Base-by-base conservation (phyloP, 1,140 invertebrate species). In the Zophobas atratus region DNA sequence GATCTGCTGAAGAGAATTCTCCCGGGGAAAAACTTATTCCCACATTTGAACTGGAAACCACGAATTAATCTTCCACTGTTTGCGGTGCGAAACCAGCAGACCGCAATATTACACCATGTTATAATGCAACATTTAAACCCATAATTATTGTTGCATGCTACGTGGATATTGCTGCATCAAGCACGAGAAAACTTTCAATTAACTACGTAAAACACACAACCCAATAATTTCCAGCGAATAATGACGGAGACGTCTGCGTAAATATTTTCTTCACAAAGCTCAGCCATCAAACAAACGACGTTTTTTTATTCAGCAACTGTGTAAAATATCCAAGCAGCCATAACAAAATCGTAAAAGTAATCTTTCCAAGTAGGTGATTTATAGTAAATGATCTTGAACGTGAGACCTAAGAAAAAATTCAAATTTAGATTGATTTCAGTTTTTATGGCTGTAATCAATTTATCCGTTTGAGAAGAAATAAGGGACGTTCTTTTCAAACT, bases 1-100 rank as follows among this genome's bases (percentile, higher is more conserved):
- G 3, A 8, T 46, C 3, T 46, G 43, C 20, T 53, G 5, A 6
- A 53, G 49, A 6, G 49, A 53, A 53, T 20, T 53, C 49, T 53
- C 49, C 49, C 20, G 49, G 20, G 49, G 20, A 20, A 20, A 20
- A 53, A 2, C 6, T 8, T 53, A 2, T 53, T 53, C 8, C 43
- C 43, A 46, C 43, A 3, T 53, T 53, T 53, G 20, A 2, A n/a
- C 5, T 8, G 20, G 49, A 53, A 2, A n/a, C 6, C 20, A 53
- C 49, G 49, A 53, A 6, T 53, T 53, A 53, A 53, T 53, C 49
- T 53, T 53, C 4, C 20, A 53, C 4, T n/a, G 49, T 6, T 60
- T 60, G 20, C 36, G 56, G 38, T 38, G 56, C 1, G 34, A 39
- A 55, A 20, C 20, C 20, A 20, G 20, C 20, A 20, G 20, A 20